Conservation (phyloP, 2,113 vertebrate species). For the Mustelus asterias region DNA sequence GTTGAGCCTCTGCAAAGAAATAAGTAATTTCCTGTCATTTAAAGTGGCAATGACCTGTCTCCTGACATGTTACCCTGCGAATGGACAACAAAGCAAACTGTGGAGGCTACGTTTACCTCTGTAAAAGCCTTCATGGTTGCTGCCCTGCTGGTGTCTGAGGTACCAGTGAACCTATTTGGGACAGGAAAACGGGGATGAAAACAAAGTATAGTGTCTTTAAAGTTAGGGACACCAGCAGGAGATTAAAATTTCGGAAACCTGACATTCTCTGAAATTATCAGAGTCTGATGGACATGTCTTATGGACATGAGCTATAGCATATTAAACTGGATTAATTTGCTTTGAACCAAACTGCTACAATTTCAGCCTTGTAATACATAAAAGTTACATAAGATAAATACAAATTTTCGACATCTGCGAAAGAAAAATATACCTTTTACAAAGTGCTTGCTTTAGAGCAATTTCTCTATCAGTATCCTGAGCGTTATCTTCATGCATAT, state of each 20-base stretch:
- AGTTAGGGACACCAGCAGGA: background rate
- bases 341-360: slow-evolving; percentile 4
- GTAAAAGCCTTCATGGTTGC: background rate
- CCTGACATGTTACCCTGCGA: background rate
- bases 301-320: background rate
- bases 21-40: background rate
- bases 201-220: background rate
- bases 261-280: background rate
- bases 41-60: background rate
- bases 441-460: slow-evolving; percentile 21
- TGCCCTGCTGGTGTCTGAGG: background rate
- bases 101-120: background rate
- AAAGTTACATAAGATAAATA: slow-evolving; percentile 26
- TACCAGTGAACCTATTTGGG: background rate
- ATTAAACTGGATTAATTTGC: background rate
- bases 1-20: background rate
- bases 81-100: background rate
- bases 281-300: too few species aligned
- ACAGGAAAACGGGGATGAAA: background rate
- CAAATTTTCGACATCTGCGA: background rate
- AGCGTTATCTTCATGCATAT: slow-evolving; percentile 23
- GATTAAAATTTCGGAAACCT: background rate
- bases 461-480: slow-evolving; percentile 5
- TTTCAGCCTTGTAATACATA: slow-evolving; percentile 16
- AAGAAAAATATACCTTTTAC: slow-evolving; percentile 35